Evolutionary conservation across 2,113 vertebrate genomes (phyloP), one percentile per base, ranked within the genome.

Genomic region (Ictalurus furcatus): DNA sequence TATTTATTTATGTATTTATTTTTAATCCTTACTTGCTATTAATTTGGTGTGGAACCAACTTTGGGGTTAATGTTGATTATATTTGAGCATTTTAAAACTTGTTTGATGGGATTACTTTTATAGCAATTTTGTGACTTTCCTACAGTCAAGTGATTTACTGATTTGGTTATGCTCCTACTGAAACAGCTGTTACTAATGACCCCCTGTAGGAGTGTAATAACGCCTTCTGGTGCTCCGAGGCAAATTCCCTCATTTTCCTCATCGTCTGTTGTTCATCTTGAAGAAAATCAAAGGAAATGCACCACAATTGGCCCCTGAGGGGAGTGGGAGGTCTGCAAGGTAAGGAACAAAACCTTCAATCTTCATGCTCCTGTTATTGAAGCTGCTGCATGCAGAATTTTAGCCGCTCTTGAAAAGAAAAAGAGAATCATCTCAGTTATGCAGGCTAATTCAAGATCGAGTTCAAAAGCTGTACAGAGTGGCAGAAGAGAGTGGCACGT

Each of bases 121-220:
- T 61, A 61, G 30, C 11, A 61, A 61, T 40, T 61, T 14, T 37
- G 56, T 61, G 81, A 83, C 81, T 83, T 83, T 83, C 81, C 81
- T 84, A 40, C 58, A 84, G 58, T 84, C 81, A 40, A 23, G 81
- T 84, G 81, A 84, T 84, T 84, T 84, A 84, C 81, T 84, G 59
- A 54, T 84, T 63, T 84, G 61, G 86, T 40, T 52, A 69, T 67
- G 54, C 58, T 30, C 48, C 40, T 61, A 73, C 82, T 87, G 85
- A 88, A 88, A 87, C 79, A 90, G 88, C 85, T 90, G 88, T 91
- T 90, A 28, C 48, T 90, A 89, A 90, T 90, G 87, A 89, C 76
- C 81, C 69, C 63, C 54, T 54, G 48, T 54, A 85, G 81, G 52
- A 54, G 54, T 48, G 59, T 78, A 74, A 79, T 79, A 80, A 48